Evolutionary conservation across 1,140 invertebrate species (phyloP), one percentile per base, ranked within the genome.

Genomic region (Caenorhabditis remanei): DNA sequence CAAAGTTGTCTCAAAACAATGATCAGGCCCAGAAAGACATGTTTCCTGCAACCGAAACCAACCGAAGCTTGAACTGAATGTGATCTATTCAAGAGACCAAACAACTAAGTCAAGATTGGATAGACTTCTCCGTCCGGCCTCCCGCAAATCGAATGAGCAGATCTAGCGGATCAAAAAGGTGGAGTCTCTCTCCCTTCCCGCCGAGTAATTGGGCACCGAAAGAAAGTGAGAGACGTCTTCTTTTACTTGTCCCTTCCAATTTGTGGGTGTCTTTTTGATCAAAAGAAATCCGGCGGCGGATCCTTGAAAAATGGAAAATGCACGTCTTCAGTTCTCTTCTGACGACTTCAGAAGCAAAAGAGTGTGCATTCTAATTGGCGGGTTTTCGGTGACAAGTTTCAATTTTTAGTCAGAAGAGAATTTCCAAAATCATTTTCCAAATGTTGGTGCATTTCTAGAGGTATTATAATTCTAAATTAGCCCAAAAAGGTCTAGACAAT

Each of bases 121-220:
- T 53, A 53, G 50, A 53, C 56, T 21, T n/a, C 56, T 58, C 56
- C n/a, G 16, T 58, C 56, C n/a, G 4, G 16, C 56, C n/a, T 21
- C n/a, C 56, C 56, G 43, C 43, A 75, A 75, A 75, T 75, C 43
- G 43, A 75, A 75, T 75, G 67, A 75, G 43, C 67, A 75, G 16
- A 75, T 75, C 67, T 75, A 75, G 41, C 40, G 43, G 67, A 75
- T 75, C 67, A 58, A 58, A 83, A 83, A 58, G 82, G 82, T 83
- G 40, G 53, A 58, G 56, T 58, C 14, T 58, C 56, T n/a, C 56
- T n/a, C n/a, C n/a, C 19, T 58, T 16, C 50, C 11, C 56, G 16
- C 56, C 16, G 56, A 21, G 56, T 58, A 58, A 58, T 58, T 58
- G 56, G 32, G 56, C 56, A 58, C 21, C 4, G 24, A 83, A n/a